phyloP scores from a whole-genome alignment of 2,797 vertebrate genomes.

The Graptemys geographica region DNA sequence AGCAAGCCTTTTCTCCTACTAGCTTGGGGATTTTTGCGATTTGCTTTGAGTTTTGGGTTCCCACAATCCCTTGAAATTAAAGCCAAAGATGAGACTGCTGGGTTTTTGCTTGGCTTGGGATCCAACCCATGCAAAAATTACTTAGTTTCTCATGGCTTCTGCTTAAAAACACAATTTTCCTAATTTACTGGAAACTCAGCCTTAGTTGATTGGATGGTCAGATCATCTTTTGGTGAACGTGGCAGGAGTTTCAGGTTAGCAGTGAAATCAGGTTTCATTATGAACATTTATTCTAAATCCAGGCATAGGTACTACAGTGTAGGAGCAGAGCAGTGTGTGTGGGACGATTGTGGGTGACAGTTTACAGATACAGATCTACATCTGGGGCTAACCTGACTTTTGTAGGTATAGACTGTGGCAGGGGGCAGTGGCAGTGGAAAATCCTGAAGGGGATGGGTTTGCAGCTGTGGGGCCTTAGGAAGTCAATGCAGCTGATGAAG shows the following conservation, averaged over 20 bases:
- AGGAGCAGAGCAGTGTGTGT: not conserved
- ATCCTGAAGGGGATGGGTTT: not conserved
- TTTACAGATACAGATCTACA: not conserved
- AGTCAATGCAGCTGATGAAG: not conserved
- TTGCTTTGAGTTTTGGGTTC: not conserved
- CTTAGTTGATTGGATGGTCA: not conserved
- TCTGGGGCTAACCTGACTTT: not conserved
- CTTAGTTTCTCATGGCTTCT: not conserved
- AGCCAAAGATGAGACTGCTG: not conserved
- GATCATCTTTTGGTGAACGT: not conserved
- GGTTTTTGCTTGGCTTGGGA: not conserved
- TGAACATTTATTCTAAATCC: not conserved
- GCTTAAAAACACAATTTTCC: not conserved
- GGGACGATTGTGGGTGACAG: not conserved
- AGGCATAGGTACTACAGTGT: not conserved
- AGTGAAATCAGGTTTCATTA: not conserved
- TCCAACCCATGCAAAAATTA: not conserved
- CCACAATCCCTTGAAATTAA: not conserved
- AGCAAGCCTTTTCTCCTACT: accelerated
- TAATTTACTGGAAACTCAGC: not conserved
- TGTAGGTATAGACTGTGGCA: not conserved
- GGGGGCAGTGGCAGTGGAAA: not conserved
- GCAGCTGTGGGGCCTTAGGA: not conserved
- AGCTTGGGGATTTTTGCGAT: not conserved
- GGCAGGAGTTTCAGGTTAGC: not conserved